Evolutionary conservation across 2,113 vertebrate species (phyloP), one percentile per base, ranked within the genome.

Genomic region (Felis chaus): DNA sequence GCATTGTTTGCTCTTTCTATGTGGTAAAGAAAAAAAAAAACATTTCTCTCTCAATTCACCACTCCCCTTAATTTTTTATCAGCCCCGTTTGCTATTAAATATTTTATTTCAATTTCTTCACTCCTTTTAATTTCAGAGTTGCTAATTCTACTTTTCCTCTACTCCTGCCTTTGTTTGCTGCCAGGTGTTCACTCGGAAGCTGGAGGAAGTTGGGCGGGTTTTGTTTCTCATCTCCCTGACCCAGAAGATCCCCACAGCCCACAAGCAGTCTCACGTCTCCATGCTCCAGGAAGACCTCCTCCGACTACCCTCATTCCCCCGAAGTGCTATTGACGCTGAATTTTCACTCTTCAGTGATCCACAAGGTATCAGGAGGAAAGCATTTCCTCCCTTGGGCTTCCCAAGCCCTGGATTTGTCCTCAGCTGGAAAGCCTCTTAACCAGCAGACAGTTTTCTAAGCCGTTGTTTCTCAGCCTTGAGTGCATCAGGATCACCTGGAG

Each of bases 281-380:
- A 99, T 99, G 99, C 99, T 99, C 1, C 99, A 99, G 98, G 99
- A 99, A 95, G 99, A 99, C 92, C 99, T 99, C 29, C 99, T 99
- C 7, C 99, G 99, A 11, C 98, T 99, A 92, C 99, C 99, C 5
- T 99, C 99, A 0, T 99, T 99, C 97, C 99, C 99, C 3, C 99
- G 99, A 16, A 99, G 99, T 6, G 99, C 99, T 84, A 99, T 99
- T 18, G 99, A 99, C 41, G 99, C 99, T 0, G 99, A 99, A 97
- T 99, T 99, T 98, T 99, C 99, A 0, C 99, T 99, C 92, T 99
- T 99, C 98, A 99, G 98, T 53, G 99, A 99, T 91, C 99, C 99
- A 18, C 99, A 99, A 99, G 99, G 99, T 99, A 98, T 13, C 6
- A 7, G 16, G 36, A 33, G 88, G 29, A 31, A 21, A 57, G 11